phyloP scores from a whole-genome alignment of 2,888 invertebrate species.

The Ceratothoa steindachneri region DNA sequence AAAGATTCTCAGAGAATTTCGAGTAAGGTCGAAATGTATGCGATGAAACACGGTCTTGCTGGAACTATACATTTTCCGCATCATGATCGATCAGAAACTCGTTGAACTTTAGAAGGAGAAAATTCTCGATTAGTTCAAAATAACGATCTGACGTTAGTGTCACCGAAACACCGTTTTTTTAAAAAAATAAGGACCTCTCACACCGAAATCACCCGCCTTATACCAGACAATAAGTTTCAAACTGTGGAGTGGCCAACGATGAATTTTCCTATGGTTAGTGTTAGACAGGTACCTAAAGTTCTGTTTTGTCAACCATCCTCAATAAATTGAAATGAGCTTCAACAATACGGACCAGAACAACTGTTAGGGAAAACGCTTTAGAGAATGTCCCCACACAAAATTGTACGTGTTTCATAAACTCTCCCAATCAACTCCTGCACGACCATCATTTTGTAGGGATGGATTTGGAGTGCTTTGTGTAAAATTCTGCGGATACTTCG shows the following conservation, averaged over 20 bases:
- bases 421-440: neutral
- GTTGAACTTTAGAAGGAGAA: neutral
- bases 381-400: neutral
- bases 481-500: too few relatives aligned
- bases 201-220: neutral
- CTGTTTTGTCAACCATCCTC: neutral
- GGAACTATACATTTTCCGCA: neutral
- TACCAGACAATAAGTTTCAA: too few relatives aligned
- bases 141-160: neutral
- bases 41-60: neutral
- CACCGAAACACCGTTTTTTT: neutral
- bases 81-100: neutral
- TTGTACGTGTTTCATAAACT: neutral
- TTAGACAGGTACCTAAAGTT: neutral
- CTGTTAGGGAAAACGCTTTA: too few relatives aligned
- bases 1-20: neutral
- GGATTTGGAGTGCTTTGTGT: too few relatives aligned
- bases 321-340: too few relatives aligned
- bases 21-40: neutral
- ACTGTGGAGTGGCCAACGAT: neutral
- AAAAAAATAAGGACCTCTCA: neutral
- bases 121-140: too few relatives aligned
- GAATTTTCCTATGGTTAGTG: neutral
- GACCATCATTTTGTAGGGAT: too few relatives aligned
- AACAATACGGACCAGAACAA: too few relatives aligned